Evolutionary conservation across 2,797 vertebrate species (phyloP).

Genomic region (Paratrypauchen microcephalus): DNA sequence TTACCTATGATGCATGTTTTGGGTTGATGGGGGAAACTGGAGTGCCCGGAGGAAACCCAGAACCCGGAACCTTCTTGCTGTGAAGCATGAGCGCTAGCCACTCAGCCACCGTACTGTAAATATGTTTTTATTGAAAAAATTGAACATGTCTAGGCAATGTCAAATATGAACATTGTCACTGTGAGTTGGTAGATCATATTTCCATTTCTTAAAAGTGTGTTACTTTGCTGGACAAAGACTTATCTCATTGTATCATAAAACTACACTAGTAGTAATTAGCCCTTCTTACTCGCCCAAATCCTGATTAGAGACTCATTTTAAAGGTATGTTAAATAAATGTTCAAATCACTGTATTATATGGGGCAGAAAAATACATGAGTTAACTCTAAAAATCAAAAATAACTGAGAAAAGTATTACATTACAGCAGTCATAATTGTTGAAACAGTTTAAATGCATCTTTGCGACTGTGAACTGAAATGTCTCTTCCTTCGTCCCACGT

Average conservation of each 20-base stretch:
- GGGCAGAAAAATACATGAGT: neutral
- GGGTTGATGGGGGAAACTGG: too few species aligned
- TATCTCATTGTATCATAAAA: neutral
- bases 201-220: neutral
- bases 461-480: slow-evolving; percentile 11
- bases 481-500: slow-evolving; percentile 13
- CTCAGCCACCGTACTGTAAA: too few species aligned
- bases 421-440: slow-evolving; percentile 2
- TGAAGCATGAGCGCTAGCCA: too few species aligned
- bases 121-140: neutral
- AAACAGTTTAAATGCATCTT: neutral
- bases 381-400: neutral
- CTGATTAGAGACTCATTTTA: neutral
- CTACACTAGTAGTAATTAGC: neutral
- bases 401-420: neutral
- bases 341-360: neutral
- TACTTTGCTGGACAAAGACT: neutral
- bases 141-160: neutral
- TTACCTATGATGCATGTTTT: too few species aligned
- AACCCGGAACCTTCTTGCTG: too few species aligned
- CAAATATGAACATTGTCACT: neutral
- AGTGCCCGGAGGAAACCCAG: too few species aligned
- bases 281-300: neutral
- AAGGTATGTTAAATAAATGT: too few species aligned
- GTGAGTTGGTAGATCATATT: neutral